These are phyloP conservation scores for Monoplex corrugatus DNA, from an alignment of 2,888 invertebrate genomes.

Conservation along the genomic window DNA sequence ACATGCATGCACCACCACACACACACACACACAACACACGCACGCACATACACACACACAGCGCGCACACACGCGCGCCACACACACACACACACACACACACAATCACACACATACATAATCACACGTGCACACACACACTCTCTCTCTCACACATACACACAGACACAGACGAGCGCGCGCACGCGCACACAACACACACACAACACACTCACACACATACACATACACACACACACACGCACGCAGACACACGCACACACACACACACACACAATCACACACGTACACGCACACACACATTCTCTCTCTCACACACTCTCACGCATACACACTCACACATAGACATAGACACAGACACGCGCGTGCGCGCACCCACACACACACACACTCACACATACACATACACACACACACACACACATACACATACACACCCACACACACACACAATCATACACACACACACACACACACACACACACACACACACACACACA, in stretches of 20 bases:
- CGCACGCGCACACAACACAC: no score
- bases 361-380: neutral
- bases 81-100: neutral
- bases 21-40: no score
- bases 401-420: neutral
- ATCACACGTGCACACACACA: neutral
- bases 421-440: neutral
- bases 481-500: neutral
- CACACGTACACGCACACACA: neutral
- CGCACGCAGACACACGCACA: no score
- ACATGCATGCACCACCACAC: neutral
- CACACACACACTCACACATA: neutral
- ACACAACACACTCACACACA: neutral
- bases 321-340: neutral
- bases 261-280: neutral
- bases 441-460: no score
- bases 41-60: neutral
- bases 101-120: neutral
- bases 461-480: neutral
- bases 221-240: neutral
- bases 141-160: no score
- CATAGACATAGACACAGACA: neutral
- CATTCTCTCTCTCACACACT: neutral
- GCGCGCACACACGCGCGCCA: no score
- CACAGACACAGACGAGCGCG: no score